Conservation (phyloP, 2,888 invertebrate species). For the Caenorhabditis plicata region DNA sequence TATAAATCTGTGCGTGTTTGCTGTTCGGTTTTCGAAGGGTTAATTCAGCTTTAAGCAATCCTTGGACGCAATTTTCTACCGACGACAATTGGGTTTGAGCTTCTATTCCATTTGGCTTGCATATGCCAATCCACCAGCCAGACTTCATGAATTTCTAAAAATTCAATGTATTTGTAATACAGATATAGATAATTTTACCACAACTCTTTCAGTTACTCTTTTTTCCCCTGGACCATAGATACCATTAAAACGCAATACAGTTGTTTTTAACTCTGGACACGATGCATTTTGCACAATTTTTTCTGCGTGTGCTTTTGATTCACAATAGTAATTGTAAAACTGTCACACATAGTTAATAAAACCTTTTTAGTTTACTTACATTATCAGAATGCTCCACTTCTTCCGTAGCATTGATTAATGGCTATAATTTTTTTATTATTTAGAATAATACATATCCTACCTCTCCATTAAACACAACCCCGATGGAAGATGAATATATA, state of each 20-base stretch:
- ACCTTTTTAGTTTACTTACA: not conserved
- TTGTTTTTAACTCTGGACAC: slow-evolving; percentile 1
- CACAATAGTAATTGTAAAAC: slow-evolving; percentile 23
- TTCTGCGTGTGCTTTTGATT: slow-evolving; percentile 23
- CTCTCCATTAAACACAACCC: slow-evolving; percentile 14
- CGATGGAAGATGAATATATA: slow-evolving; percentile 20
- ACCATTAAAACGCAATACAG: slow-evolving; percentile 18
- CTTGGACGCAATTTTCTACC: slow-evolving; percentile 25
- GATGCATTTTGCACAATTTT: slow-evolving; percentile 11
- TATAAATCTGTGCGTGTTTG: slow-evolving; percentile 17
- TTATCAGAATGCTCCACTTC: not conserved
- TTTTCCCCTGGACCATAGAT: slow-evolving; percentile 32
- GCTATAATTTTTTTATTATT: too few relatives aligned
- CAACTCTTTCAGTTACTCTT: slow-evolving; percentile 19
- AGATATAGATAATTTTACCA: slow-evolving; percentile 1
- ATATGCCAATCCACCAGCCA: slow-evolving; percentile 19
- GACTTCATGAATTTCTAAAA: slow-evolving; percentile 15
- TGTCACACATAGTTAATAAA: slow-evolving; percentile 3
- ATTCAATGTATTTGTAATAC: not conserved
- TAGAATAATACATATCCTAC: too few relatives aligned
- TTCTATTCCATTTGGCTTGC: slow-evolving; percentile 9
- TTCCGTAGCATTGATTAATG: slow-evolving; percentile 7
- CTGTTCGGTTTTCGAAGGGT: not conserved
- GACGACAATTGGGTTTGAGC: slow-evolving; percentile 16
- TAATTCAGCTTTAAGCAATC: slow-evolving; percentile 11